A percentile compares a stretch with the other conserved stretches of the same genome.
phyloP scores from a whole-genome alignment of 2,888 invertebrate species.

The Unio pictorum region DNA sequence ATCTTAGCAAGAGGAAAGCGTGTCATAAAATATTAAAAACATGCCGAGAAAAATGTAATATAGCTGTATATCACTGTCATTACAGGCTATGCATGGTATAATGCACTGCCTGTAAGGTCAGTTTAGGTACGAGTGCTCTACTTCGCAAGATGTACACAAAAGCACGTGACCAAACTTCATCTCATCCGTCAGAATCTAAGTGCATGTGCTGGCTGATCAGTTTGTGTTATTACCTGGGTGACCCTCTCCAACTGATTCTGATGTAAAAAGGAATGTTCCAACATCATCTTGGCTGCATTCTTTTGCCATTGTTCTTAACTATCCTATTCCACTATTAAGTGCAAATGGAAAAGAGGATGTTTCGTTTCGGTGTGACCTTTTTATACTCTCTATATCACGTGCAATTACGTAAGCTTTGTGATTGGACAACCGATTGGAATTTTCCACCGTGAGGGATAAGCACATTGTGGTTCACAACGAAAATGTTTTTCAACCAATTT shows the following conservation, averaged over 20 bases:
- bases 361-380: conserved; percentile 10
- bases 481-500: too few species aligned
- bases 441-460: too few species aligned
- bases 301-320: conserved; percentile 23
- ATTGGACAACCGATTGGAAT: too few species aligned
- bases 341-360: conserved; percentile 61
- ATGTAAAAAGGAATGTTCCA: conserved; percentile 69
- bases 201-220: background rate
- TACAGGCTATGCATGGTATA: too few species aligned
- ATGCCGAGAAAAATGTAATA: too few species aligned
- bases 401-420: conserved; percentile 9
- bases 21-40: too few species aligned
- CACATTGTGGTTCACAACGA: too few species aligned
- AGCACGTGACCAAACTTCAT: conserved; percentile 29
- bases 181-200: background rate
- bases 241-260: conserved; percentile 72
- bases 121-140: background rate
- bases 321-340: conserved; percentile 18
- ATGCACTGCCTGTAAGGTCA: background rate
- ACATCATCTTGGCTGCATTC: conserved; percentile 65
- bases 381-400: conserved; percentile 34
- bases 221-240: conserved; percentile 65
- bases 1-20: too few species aligned
- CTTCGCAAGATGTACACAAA: conserved; percentile 27
- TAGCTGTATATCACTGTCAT: too few species aligned